Percentiles rank a stretch among this genome's conserved stretches.
phyloP scores from a whole-genome alignment of 2,113 vertebrate genomes.

The Canis aureus region DNA sequence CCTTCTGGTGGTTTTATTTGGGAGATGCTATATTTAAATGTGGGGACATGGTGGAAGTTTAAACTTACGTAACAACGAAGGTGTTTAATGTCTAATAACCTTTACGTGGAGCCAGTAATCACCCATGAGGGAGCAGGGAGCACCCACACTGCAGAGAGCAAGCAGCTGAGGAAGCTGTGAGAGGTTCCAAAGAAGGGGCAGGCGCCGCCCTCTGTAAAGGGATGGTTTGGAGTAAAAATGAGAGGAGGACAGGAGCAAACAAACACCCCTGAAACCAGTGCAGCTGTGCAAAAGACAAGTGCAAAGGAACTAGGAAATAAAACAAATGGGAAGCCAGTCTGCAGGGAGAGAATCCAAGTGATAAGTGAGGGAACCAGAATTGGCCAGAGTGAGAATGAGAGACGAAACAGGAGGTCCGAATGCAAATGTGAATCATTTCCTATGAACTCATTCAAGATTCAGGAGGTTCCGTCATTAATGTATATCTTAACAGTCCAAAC shows the following conservation, averaged over 20 bases:
- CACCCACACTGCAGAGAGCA: not conserved
- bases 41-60: not conserved
- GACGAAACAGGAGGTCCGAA: slow-evolving; percentile 45
- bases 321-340: slow-evolving; percentile 8
- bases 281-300: not conserved
- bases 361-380: slow-evolving; percentile 32
- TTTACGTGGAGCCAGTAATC: not conserved
- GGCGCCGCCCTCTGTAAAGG: not conserved
- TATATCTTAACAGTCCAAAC: slow-evolving; percentile 35
- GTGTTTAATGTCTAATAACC: slow-evolving; percentile 40
- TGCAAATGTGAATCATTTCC: slow-evolving; percentile 53
- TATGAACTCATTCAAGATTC: slow-evolving; percentile 57
- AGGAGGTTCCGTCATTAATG: slow-evolving; percentile 50
- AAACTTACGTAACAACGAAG: not conserved
- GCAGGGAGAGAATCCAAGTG: slow-evolving; percentile 9
- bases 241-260: not conserved
- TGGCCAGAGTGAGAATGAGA: not conserved
- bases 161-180: not conserved
- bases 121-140: not conserved
- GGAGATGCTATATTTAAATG: slow-evolving; percentile 57
- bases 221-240: slow-evolving; percentile 10
- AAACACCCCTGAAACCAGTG: not conserved
- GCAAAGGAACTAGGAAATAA: slow-evolving; percentile 43
- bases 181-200: not conserved
- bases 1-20: slow-evolving; percentile 22